Evolutionary conservation across 1,140 invertebrate genomes (phyloP).

Genomic region (Nasonia giraulti): DNA sequence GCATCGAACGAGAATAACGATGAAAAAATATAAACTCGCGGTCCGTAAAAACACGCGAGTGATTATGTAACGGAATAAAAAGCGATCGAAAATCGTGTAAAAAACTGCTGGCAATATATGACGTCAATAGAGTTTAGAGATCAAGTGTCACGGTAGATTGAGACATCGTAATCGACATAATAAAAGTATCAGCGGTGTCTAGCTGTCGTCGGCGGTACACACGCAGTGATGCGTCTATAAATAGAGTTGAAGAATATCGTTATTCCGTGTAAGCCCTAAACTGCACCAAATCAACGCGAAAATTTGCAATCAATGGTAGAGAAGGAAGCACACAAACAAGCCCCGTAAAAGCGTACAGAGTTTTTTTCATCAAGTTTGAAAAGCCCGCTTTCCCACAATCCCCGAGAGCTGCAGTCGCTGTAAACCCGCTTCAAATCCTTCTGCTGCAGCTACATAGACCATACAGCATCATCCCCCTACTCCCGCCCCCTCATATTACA

Average conservation of each 20-base stretch:
- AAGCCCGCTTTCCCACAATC: background rate
- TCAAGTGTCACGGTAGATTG: conserved; percentile 25
- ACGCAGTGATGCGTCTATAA: background rate
- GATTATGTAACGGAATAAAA: background rate
- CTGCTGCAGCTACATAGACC: background rate
- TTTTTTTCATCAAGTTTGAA: background rate
- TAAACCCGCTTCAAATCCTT: background rate
- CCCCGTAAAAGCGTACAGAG: background rate
- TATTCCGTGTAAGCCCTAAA: background rate
- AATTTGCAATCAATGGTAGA: no score
- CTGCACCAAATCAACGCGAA: no score
- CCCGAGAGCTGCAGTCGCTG: background rate
- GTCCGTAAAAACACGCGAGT: no score
- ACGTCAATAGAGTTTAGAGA: conserved; percentile 37
- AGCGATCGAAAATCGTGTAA: background rate
- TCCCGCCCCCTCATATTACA: background rate
- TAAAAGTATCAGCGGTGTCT: conserved; percentile 13
- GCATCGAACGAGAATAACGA: no score
- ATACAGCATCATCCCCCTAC: background rate
- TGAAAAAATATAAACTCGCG: no score
- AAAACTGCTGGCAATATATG: conserved; percentile 18
- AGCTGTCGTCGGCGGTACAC: background rate
- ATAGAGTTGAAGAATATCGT: background rate
- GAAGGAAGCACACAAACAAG: no score
- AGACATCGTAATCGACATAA: conserved; percentile 38